Base-by-base conservation (phyloP, 2,113 vertebrate species). In the Pedionomus torquatus region DNA sequence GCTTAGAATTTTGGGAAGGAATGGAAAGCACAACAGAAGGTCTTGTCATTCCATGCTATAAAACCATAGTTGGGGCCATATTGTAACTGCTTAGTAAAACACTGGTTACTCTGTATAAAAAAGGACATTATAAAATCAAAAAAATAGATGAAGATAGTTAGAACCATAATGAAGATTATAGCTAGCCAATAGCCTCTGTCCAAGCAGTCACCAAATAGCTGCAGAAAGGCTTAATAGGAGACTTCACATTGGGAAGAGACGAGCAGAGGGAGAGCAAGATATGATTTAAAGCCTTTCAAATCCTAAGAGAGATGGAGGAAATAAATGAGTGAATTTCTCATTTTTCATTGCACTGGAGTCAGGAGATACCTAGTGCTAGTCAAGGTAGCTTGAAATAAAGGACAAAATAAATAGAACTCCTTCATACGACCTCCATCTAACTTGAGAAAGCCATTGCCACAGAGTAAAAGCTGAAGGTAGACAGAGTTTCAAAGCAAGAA, bases 221-320 rank as follows among this genome's bases (percentile, higher is more conserved):
- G 78, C 51, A 58, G 70, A 90, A 79, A 95, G 61, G 71, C 52
- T 92, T 90, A 49, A 82, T 54, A 60, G 41, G 33, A 79, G 90
- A 79, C 57, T 71, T 82, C 83, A 83, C 61, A 76, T 18, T 68
- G 61, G 95, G 89, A 87, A 55, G 37, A 90, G 75, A 92, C 39
- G 88, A 49, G 3, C 5, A 46, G 35, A 6, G n/a, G 35, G 33
- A 24, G 37, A 83, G 11, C 1, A 17, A 82, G 60, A 43, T 63
- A 75, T 79, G 60, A 92, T 93, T 88, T 93, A 95, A 84, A 41
- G 49, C 46, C 88, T 92, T 96, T 82, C 82, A 92, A 75, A 51
- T 79, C 8, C 41, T 41, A 37, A 61, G 68, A 89, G 49, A 87
- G 41, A 79, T 54, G 37, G 55, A 66, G 70, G n/a, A 92, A 93